Evolutionary conservation across 2,888 invertebrate genomes (phyloP), one percentile per base, ranked within the genome.

Genomic region (Neelides folsomi): DNA sequence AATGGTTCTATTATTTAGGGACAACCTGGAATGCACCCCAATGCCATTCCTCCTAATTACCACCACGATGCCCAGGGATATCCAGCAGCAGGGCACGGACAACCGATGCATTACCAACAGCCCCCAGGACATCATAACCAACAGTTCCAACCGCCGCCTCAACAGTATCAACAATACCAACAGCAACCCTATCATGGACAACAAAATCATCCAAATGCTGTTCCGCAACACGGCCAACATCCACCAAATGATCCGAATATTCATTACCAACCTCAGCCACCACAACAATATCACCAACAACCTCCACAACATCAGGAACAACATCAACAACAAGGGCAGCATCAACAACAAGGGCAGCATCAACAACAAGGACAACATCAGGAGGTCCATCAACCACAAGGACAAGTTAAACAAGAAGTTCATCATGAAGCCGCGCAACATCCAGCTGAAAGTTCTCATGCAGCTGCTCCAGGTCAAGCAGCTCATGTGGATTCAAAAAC

Each of bases 221-320:
- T 57, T 51, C 61, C 53, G 10, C 57, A 59, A 27, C 65, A 64
- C 41, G 58, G 57, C 36, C 62, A 63, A 3, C 64, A 59, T 54
- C 64, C 59, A 49, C 58, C 52, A 10, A 65, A 66, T 49, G 62
- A 56, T 18, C 65, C 64, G 48, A 59, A 56, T 13, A 60, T 61
- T 5, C 62, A 58, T 4, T 59, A 64, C 5, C 64, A 60, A 5
- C 65, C 66, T 42, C 70, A 66, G 40, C 66, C 61, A 48, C 53
- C 46, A 8, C 63, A 56, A n/a, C 59, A 58, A 7, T 63, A 59
- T 10, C 48, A 40, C 9, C 50, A 48, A 9, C 67, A 65, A 38
- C 64, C 52, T 20, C 62, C 54, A 47, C 62, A 54, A 49, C 65
- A 51, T 19, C 49, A 65, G 41, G 58, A 60, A 44, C 62, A 60